Evolutionary conservation across 2,113 vertebrate genomes (phyloP).

Genomic region (Chascanopsetta lugubris): DNA sequence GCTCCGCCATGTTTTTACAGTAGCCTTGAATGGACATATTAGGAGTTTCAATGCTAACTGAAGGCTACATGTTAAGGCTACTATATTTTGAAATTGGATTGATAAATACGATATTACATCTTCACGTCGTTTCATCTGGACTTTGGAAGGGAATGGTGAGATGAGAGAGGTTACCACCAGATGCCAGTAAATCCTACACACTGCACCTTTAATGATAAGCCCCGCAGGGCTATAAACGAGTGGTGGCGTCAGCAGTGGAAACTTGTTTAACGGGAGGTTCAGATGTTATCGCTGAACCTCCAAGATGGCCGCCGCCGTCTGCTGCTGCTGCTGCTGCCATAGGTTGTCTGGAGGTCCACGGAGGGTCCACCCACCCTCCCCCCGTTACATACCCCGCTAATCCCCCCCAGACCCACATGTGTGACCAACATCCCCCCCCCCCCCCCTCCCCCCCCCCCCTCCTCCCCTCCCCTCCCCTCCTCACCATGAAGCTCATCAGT

Average conservation of each 20-base stretch:
- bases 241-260: conserved; percentile 47
- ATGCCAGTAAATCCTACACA: too few species aligned
- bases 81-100: too few species aligned
- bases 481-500: conserved; percentile 66
- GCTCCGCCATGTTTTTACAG: too few species aligned
- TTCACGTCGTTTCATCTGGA: too few species aligned
- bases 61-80: too few species aligned
- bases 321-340: conserved; percentile 43
- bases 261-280: conserved; percentile 50
- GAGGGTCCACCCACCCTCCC: conserved; percentile 60
- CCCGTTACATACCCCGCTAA: conserved; percentile 59
- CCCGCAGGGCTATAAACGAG: conserved; percentile 7
- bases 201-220: too few species aligned
- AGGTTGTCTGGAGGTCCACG: conserved; percentile 31
- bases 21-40: too few species aligned
- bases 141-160: too few species aligned
- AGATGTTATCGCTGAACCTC: conserved; percentile 48
- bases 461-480: conserved; percentile 54
- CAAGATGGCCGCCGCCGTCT: conserved; percentile 36
- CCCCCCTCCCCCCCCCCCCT: conserved; percentile 52
- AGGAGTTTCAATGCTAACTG: too few species aligned
- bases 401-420: conserved; percentile 63
- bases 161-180: too few species aligned
- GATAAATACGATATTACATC: too few species aligned
- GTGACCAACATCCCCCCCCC: conserved; percentile 37